Percentiles rank a stretch among this genome's conserved stretches.
phyloP scores from a whole-genome alignment of 2,888 invertebrate genomes.

The Harpagoxenus sublaevis region DNA sequence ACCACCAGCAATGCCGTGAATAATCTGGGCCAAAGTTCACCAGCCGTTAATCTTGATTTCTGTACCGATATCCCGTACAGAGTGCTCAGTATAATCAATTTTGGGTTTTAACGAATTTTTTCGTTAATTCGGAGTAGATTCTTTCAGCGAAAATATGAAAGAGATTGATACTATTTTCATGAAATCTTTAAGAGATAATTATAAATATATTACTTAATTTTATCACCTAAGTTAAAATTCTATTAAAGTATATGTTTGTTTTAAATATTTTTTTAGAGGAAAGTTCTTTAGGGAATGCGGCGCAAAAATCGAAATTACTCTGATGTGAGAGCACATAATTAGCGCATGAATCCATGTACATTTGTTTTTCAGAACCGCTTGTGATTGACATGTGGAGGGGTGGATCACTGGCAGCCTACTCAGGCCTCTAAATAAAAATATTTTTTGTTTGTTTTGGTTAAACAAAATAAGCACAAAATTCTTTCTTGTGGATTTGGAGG shows the following conservation, averaged over 20 bases:
- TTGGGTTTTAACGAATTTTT: neutral
- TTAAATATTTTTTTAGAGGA: neutral
- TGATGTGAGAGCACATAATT: no score
- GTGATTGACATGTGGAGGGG: no score
- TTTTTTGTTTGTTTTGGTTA: no score
- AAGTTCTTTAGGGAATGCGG: no score
- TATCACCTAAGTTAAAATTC: neutral
- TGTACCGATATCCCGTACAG: neutral
- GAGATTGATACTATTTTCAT: neutral
- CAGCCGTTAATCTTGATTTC: conserved; percentile 38
- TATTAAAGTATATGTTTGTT: neutral
- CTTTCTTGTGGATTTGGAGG: no score
- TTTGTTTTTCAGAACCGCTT: no score
- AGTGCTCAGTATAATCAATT: neutral
- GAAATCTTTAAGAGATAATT: neutral
- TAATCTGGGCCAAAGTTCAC: conserved; percentile 38
- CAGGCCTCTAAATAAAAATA: no score
- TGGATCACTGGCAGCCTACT: no score
- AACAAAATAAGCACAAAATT: no score
- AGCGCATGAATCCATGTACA: no score
- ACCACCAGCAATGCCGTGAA: conserved; percentile 6
- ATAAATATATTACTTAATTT: neutral
- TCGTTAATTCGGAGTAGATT: neutral
- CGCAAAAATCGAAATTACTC: no score
- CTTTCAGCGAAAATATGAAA: neutral